phyloP scores from a whole-genome alignment of 2,797 vertebrate species.

The Microtus agrestis region DNA sequence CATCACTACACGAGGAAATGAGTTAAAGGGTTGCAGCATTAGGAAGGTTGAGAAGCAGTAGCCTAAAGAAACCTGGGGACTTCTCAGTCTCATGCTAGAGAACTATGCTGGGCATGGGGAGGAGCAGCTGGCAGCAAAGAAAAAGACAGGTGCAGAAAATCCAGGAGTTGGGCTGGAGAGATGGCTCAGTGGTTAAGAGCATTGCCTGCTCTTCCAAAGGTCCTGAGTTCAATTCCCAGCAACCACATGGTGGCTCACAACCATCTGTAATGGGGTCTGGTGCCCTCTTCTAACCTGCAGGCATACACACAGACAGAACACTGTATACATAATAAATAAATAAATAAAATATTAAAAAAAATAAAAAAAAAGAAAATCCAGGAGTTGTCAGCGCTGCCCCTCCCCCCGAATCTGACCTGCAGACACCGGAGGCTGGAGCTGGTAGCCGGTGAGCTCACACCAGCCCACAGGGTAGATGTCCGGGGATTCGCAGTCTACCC shows the following conservation, averaged over 20 bases:
- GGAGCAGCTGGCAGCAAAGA: slow-evolving; percentile 12
- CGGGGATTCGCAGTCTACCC: slow-evolving; percentile 96
- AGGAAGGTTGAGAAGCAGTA: not conserved
- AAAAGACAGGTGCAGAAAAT: not conserved
- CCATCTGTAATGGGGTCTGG: no score
- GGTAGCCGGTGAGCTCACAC: slow-evolving; percentile 95
- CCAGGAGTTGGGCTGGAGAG: not conserved
- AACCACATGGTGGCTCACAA: no score
- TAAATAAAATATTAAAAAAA: no score
- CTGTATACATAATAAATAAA: no score
- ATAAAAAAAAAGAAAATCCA: not conserved
- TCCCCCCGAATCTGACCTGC: slow-evolving; percentile 83
- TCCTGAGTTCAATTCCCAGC: no score
- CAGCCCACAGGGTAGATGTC: slow-evolving; percentile 98
- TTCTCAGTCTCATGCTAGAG: not conserved
- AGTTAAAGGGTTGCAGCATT: not conserved
- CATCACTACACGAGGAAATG: not conserved
- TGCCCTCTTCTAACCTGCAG: no score
- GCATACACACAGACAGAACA: no score
- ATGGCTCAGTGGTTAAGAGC: no score
- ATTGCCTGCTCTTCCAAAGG: no score
- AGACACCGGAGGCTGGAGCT: slow-evolving; percentile 94
- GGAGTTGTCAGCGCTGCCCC: not conserved
- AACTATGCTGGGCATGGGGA: slow-evolving; percentile 8
- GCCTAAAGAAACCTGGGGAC: not conserved